phyloP scores from a whole-genome alignment of 1,140 invertebrate species.

The Bombus balteatus region DNA sequence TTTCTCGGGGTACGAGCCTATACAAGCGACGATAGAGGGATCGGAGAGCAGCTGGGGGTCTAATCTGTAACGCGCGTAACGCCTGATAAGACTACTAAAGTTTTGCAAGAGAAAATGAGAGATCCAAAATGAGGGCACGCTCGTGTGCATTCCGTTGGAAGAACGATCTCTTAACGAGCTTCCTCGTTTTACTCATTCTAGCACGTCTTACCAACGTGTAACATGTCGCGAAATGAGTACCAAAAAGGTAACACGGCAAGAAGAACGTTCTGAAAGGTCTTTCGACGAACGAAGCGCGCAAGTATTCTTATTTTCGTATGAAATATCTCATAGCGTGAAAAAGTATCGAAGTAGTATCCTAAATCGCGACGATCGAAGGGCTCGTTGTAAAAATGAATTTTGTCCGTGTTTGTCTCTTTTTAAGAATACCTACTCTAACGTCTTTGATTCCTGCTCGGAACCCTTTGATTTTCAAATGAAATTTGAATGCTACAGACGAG shows the following conservation, averaged over 20 bases:
- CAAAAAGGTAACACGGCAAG: background rate
- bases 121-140: background rate
- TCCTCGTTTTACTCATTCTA: background rate
- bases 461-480: no score
- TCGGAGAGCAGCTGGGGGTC: constrained; percentile 56
- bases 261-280: background rate
- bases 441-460: no score
- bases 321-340: no score
- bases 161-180: constrained; percentile 12
- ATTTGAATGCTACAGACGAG: no score
- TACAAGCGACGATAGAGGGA: constrained; percentile 31
- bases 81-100: constrained; percentile 39
- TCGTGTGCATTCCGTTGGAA: background rate
- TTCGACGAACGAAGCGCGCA: no score
- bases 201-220: background rate
- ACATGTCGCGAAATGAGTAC: background rate
- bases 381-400: no score
- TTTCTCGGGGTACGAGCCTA: constrained; percentile 38
- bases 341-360: no score
- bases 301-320: background rate
- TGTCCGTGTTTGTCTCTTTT: no score
- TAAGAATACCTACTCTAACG: no score
- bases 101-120: constrained; percentile 38
- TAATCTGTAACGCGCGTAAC: constrained; percentile 44
- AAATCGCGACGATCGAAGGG: no score